A percentile compares a stretch with the other conserved stretches of the same genome.
phyloP scores from a whole-genome alignment of 2,797 vertebrate genomes.

The Eurystomus glaucurus region DNA sequence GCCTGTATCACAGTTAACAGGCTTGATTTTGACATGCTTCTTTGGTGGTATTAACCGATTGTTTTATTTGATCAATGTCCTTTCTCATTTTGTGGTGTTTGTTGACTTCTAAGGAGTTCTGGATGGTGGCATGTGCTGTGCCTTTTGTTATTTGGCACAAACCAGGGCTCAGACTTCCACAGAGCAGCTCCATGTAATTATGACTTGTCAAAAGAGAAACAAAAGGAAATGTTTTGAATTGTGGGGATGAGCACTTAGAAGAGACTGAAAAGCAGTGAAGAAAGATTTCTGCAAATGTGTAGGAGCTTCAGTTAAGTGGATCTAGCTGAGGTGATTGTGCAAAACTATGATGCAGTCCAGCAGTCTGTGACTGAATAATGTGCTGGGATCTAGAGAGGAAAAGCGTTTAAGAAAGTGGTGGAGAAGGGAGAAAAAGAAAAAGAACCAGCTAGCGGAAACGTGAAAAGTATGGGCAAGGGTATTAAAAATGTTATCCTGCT shows the following conservation, averaged over 20 bases:
- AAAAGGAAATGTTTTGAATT: background rate
- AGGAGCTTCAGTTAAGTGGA: background rate
- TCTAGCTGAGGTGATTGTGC: background rate
- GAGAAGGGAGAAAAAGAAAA: background rate
- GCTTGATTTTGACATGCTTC: background rate
- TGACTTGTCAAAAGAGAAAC: background rate
- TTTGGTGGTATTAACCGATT: background rate
- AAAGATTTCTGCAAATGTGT: background rate
- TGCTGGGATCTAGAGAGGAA: background rate
- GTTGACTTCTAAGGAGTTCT: background rate
- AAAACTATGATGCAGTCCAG: background rate
- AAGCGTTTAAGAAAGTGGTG: background rate
- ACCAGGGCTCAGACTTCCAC: background rate
- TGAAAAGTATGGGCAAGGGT: background rate
- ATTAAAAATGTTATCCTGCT: background rate
- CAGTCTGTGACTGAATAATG: background rate
- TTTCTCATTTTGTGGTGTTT: background rate
- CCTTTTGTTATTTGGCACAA: background rate
- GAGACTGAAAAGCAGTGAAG: background rate
- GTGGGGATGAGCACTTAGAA: accelerated
- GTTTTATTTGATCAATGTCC: background rate
- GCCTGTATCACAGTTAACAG: background rate
- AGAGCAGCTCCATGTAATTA: accelerated
- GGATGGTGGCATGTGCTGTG: accelerated
- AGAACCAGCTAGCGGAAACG: background rate